Evolutionary conservation across 2,888 invertebrate genomes (phyloP).

Genomic region (Calliphora vomitoria): DNA sequence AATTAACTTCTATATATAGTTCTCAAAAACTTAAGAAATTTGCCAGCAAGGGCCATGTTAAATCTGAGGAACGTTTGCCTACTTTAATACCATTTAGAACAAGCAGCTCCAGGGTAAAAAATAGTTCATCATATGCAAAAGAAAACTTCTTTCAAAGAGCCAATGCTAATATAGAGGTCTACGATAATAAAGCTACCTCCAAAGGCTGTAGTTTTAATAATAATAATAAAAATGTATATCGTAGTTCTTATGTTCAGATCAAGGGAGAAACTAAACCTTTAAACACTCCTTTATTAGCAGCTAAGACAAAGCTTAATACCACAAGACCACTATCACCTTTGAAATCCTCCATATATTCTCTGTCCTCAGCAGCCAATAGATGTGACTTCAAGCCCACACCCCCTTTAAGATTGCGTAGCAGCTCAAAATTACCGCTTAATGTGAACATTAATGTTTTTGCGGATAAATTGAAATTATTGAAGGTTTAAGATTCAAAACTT

Average conservation of each 20-base stretch:
- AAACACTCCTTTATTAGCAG: neutral
- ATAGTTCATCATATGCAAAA: neutral
- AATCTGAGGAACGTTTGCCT: constrained; percentile 41
- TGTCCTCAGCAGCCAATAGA: neutral
- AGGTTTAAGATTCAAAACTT: constrained; percentile 33
- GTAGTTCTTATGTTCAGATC: neutral
- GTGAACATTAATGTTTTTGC: constrained; percentile 80
- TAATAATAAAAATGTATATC: constrained; percentile 14
- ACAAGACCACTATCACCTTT: neutral
- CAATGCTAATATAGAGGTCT: constrained; percentile 21
- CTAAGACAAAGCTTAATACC: constrained; percentile 21
- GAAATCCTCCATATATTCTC: constrained; percentile 58
- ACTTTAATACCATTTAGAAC: constrained; percentile 30
- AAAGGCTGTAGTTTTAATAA: constrained; percentile 11
- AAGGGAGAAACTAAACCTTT: neutral
- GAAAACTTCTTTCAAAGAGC: neutral
- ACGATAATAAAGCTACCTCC: neutral
- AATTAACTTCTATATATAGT: constrained; percentile 53
- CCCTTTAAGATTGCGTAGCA: neutral
- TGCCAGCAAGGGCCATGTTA: neutral
- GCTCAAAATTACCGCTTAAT: constrained; percentile 74
- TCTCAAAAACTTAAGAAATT: constrained; percentile 7
- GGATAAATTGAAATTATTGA: constrained; percentile 76
- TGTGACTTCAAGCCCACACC: neutral
- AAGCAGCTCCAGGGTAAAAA: neutral